Evolutionary conservation across 2,888 invertebrate species (phyloP), one percentile per base, ranked within the genome.

Genomic region (Cephus nigrinus): DNA sequence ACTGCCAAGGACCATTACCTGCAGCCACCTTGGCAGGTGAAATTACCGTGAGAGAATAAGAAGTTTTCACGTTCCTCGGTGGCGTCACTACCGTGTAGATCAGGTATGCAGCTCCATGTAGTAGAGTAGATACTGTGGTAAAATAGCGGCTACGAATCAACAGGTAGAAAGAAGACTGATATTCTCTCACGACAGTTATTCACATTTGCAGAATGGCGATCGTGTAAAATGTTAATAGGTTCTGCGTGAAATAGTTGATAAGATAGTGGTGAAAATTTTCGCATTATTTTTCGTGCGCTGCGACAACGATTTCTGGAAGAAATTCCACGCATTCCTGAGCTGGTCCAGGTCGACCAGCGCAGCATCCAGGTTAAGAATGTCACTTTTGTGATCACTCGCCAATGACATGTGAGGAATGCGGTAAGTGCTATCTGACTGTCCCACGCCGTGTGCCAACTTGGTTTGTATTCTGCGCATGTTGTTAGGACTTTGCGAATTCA

Each of bases 391-490:
- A 86, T 87, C 84, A 84, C 83, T 86, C 85, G 86, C 87, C 86
- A 83, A 87, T 89, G 88, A 90, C 88, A 88, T 86, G 86, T 82
- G 82, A 86, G 86, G 86, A 90, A 89, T 87, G 89, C 86, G 87
- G 88, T 89, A 83, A 90, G 88, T 86, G 80, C 12, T 75, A 76
- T 35, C 69, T 33, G n/a, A 73, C 35, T 23, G 68, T 55, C 15
- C 73, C 33, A 11, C 30, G 55, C 23, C 55, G 68, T 74, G 32
- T 75, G 74, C 31, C 55, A 69, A 23, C 74, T 32, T 32, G 55
- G 55, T 23, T 55, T 55, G 55, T 55, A 55, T 55, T 55, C 23
- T 55, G 55, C 55, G 55, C 55, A 55, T 55, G 40, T 40, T 40
- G 55, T 55, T 55, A 55, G 23, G 23, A 55, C 55, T 40, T 40